Conservation (phyloP, 2,888 invertebrate genomes). For the Diplolepis rosae region DNA sequence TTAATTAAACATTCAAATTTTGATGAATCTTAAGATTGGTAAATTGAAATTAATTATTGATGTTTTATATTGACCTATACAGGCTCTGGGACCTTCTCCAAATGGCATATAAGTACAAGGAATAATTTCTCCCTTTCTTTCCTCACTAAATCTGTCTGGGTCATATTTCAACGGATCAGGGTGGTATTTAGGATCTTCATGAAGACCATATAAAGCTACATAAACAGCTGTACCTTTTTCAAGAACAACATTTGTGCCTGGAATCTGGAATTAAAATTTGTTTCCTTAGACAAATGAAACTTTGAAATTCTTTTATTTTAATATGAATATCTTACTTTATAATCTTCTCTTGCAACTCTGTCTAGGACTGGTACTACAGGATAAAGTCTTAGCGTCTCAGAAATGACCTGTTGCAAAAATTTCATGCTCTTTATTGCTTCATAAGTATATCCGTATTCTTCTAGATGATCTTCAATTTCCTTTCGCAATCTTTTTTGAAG, state of each 20-base stretch:
- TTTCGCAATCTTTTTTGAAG: conserved; percentile 55
- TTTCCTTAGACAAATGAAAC: neutral
- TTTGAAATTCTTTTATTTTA: too few relatives aligned
- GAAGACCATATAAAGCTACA: conserved; percentile 54
- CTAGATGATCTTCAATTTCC: conserved; percentile 51
- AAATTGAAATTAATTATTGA: too few relatives aligned
- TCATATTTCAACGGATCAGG: conserved; percentile 56
- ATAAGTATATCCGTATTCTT: conserved; percentile 54
- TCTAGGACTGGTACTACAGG: conserved; percentile 63
- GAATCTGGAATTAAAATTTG: conserved; percentile 49
- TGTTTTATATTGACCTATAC: conserved; percentile 53
- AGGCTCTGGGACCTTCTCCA: conserved; percentile 61
- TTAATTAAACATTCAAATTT: too few relatives aligned
- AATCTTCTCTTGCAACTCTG: conserved; percentile 55
- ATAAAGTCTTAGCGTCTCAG: conserved; percentile 62
- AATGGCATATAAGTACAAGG: conserved; percentile 61
- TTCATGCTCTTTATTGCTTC: conserved; percentile 60
- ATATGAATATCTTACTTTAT: conserved; percentile 49
- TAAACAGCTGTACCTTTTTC: conserved; percentile 61
- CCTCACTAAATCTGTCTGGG: conserved; percentile 64
- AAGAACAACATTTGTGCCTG: conserved; percentile 57
- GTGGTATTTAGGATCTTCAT: conserved; percentile 55
- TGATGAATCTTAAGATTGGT: too few relatives aligned
- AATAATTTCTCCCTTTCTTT: conserved; percentile 56
- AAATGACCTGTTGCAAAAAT: conserved; percentile 60